Percentiles rank a stretch among this genome's conserved stretches.
Conservation (phyloP, 2,888 invertebrate genomes). For the Eutolmus rufibarbis region DNA sequence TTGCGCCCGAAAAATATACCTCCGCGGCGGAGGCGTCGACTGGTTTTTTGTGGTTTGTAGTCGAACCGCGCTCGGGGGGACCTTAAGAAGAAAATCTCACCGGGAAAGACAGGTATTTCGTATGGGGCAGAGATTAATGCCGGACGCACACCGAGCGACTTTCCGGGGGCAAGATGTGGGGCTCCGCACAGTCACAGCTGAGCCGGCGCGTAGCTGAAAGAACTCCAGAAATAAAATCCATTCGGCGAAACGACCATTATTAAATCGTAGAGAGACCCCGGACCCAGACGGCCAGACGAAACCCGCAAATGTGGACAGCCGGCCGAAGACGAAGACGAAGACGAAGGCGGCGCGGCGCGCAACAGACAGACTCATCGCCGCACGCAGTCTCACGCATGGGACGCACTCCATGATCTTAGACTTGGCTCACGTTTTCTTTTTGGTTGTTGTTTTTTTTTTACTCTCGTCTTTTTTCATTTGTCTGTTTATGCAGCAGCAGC, state of each 20-base stretch:
- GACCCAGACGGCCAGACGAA: conserved; percentile 5
- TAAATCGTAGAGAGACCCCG: background rate
- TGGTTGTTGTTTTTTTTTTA: background rate
- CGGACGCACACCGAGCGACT: background rate
- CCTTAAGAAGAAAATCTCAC: background rate
- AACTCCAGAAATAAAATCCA: conserved; percentile 11
- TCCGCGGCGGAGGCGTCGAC: background rate
- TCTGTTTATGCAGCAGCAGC: background rate
- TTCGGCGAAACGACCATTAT: background rate
- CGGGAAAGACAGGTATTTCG: background rate
- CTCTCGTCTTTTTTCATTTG: background rate
- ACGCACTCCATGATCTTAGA: background rate
- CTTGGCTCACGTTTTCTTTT: background rate
- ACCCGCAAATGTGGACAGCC: background rate
- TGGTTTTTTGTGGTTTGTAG: background rate
- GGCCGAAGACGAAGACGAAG: background rate
- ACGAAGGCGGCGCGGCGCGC: background rate
- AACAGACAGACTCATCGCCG: background rate
- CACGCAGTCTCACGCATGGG: background rate
- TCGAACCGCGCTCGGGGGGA: background rate
- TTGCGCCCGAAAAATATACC: background rate
- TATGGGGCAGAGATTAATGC: background rate
- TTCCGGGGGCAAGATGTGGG: background rate
- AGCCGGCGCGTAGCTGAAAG: background rate
- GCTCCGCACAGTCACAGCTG: background rate